Base-by-base conservation (phyloP, 2,888 invertebrate species). In the Perdita meconis region DNA sequence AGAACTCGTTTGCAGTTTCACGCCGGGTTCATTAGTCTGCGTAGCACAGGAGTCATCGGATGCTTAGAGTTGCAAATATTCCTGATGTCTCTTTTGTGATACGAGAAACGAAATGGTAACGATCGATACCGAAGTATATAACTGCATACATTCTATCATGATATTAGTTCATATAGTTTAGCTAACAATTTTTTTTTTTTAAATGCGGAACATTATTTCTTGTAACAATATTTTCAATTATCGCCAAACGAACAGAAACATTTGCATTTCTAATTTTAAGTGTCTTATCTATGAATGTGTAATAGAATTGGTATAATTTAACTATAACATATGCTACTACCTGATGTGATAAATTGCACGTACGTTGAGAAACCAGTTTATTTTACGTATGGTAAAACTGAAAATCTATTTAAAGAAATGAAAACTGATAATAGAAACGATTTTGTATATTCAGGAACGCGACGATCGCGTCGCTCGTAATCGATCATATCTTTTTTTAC, bases 1-100 rank as follows among this genome's bases (percentile, higher is more conserved):
- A 78, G 79, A 30, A 63, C 57, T 59, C 26, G 65, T 57, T 82
- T 61, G 64, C 65, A 73, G 66, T 85, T 77, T 78, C 72, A 19
- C 30, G 72, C 30, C 72, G 56, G 51, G 50, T 65, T 50, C 19
- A 42, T 65, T 70, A 24, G 30, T 64, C 47, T 60, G 50, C 26
- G 55, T 44, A 65, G n/a, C 59, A 24, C 42, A 44, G 40, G 16
- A 51, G 16, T 63, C 36, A 50, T 12, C 5, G n/a, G 38, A 38
- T 6, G 38, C 50, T 19, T 24, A 12, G 16, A 63, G 22, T n/a
- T 24, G 12, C 51, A 63, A 51, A 63, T 63, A 16, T 63, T 47
- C 26, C 19, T 47, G 19, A 19, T 47, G 13, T 44, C 36, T 51
- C 38, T 63, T 30, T 2, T 47, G 24, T 24, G 57, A 24, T 63